Evolutionary conservation across 1,140 invertebrate genomes (phyloP), one percentile per base, ranked within the genome.

Genomic region (Psilanteris sp.): DNA sequence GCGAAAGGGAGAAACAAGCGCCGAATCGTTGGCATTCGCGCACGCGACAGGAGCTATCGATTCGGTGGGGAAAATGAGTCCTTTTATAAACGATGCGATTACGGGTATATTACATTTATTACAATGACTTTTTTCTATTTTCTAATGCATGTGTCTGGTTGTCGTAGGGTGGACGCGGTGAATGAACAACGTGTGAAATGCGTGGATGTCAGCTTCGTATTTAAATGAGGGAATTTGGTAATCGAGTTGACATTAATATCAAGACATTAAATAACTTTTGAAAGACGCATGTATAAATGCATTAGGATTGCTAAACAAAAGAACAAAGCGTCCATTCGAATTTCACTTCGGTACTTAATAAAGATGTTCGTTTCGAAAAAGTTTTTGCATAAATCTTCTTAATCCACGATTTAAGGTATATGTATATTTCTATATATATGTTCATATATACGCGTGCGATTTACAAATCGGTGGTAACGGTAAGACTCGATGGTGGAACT

Each of bases 1-100:
- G 81, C 77, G 79, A 83, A 82, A 82, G 81, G 77, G 67, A n/a
- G n/a, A 81, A 82, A 81, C 55, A 78, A 79, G 81, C 37, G 41
- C 39, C 57, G 32, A 61, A 68, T 76, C 54, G 46, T 61, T 67
- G 41, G 32, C 37, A 29, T 16, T 39, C 32, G 48, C 59, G 71
- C 76, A 66, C 59, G 62, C 68, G 68, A 77, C 68, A 71, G 37
- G 27, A 39, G 46, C 46, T 43, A 34, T 55, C 29, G 24, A 26
- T 24, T 15, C 18, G 16, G 44, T 27, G 50, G 50, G 43, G 46
- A 10, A 24, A 64, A 54, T 72, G 50, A 26, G 37, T 57, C 41
- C 59, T 76, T 73, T 67, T 39, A 59, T 46, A 57, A 66, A 74
- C 55, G 59, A 66, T 55, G 52, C 46, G 46, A 66, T 74, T 70